Conservation (phyloP, 2,113 vertebrate genomes). For the Hippocampus abdominalis region DNA sequence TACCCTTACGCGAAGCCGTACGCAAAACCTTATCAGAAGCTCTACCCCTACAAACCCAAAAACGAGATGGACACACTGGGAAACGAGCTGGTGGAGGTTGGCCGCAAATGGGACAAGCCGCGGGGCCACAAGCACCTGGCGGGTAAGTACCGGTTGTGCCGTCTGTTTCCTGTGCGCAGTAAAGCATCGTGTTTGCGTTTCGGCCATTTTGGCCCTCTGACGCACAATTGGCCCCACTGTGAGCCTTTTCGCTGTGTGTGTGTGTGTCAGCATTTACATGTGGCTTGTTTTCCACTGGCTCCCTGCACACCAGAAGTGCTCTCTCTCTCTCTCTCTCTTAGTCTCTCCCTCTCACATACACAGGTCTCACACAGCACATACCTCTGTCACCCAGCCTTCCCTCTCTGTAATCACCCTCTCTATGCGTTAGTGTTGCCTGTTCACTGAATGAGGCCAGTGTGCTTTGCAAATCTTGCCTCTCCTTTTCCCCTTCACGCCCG, state of each 20-base stretch:
- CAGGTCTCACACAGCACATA: constrained; percentile 58
- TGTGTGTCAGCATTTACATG: constrained; percentile 55
- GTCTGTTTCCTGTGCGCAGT: constrained; percentile 42
- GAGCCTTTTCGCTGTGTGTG: constrained; percentile 25
- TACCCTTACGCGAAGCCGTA: constrained; percentile 58
- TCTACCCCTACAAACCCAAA: constrained; percentile 55
- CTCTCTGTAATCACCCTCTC: constrained; percentile 68
- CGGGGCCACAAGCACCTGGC: constrained; percentile 62
- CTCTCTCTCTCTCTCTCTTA: constrained; percentile 21
- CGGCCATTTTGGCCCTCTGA: constrained; percentile 32
- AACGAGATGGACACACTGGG: constrained; percentile 60
- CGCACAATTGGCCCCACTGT: constrained; percentile 63
- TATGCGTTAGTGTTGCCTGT: constrained; percentile 70
- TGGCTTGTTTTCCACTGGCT: constrained; percentile 70
- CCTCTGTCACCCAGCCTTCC: constrained; percentile 62
- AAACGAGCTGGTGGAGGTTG: constrained; percentile 66
- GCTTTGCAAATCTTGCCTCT: constrained; percentile 49
- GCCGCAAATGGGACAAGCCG: constrained; percentile 60
- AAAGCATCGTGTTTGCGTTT: constrained; percentile 58
- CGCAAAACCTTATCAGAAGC: constrained; percentile 47
- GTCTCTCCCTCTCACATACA: constrained; percentile 37
- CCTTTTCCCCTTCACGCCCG: constrained; percentile 32
- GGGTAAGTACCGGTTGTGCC: constrained; percentile 51
- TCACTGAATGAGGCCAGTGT: constrained; percentile 72
- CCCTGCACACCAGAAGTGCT: constrained; percentile 69